These are phyloP conservation scores for Phortica variegata DNA, from an alignment of 1,140 invertebrate species.

Conservation along the genomic window DNA sequence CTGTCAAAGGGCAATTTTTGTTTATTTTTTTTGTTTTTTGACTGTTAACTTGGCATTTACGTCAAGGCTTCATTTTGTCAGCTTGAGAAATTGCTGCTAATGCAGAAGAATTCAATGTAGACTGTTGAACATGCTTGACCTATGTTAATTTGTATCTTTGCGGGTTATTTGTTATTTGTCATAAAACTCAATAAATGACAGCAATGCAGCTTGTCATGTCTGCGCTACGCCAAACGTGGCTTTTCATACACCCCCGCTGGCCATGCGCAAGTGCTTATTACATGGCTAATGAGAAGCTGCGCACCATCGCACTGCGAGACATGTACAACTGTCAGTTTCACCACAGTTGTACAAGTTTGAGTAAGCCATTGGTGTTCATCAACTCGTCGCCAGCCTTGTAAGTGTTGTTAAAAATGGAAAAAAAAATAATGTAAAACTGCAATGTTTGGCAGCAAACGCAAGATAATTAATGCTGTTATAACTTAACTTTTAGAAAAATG, in stretches of 20 bases:
- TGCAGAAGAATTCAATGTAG: slow-evolving; percentile 3
- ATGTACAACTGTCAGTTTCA: not conserved
- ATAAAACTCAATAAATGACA: slow-evolving; percentile 21
- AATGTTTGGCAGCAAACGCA: too few species aligned
- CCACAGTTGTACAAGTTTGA: not conserved
- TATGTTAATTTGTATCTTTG: slow-evolving; percentile 29
- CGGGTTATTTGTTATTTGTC: slow-evolving; percentile 33
- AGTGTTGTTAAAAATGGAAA: too few species aligned
- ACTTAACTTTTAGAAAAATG: too few species aligned
- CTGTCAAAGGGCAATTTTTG: not conserved
- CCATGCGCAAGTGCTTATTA: too few species aligned
- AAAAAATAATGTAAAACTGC: too few species aligned
- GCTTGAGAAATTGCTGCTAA: slow-evolving; percentile 28
- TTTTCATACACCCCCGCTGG: too few species aligned
- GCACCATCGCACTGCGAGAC: too few species aligned
- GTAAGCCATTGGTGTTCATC: not conserved
- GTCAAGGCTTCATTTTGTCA: slow-evolving; percentile 12
- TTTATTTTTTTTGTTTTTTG: not conserved
- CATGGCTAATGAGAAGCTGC: too few species aligned
- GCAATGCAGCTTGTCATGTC: not conserved
- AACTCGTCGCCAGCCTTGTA: too few species aligned
- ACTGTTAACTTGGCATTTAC: not conserved
- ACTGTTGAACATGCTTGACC: slow-evolving; percentile 24
- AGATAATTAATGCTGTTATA: too few species aligned
- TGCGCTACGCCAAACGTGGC: too few species aligned